A percentile compares a stretch with the other conserved stretches of the same genome.
Evolutionary conservation across 2,113 vertebrate species (phyloP).

Genomic region (Romanogobio albipinnatus): DNA sequence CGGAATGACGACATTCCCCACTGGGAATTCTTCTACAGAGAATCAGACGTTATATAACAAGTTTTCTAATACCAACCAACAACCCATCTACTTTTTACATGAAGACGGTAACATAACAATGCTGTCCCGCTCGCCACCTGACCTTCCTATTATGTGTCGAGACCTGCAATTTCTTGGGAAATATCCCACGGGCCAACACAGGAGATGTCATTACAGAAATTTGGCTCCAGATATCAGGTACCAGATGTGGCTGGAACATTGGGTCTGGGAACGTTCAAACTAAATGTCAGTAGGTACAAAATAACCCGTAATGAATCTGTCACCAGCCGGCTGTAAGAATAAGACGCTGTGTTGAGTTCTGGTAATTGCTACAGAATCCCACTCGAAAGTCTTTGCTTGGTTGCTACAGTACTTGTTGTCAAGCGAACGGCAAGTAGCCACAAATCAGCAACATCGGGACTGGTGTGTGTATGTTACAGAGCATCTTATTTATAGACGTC

Average conservation of each 20-base stretch:
- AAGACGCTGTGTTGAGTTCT: not conserved
- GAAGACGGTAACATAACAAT: not conserved
- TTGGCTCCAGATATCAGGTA: constrained; percentile 9
- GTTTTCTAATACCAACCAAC: constrained; percentile 10
- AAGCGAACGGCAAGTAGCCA: not conserved
- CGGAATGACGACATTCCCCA: not conserved
- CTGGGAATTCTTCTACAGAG: not conserved
- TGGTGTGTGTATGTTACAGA: too few relatives aligned
- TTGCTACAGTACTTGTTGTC: too few relatives aligned
- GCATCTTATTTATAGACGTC: too few relatives aligned
- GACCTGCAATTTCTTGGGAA: constrained; percentile 1
- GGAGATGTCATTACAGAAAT: constrained; percentile 19
- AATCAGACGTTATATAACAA: not conserved
- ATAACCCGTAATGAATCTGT: constrained; percentile 22
- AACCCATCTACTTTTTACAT: not conserved
- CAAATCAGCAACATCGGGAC: too few relatives aligned
- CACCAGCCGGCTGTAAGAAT: not conserved
- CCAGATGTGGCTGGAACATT: constrained; percentile 15
- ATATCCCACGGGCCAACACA: not conserved
- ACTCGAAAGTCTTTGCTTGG: not conserved
- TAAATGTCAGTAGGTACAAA: constrained; percentile 35
- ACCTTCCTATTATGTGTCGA: not conserved
- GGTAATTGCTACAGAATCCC: not conserved
- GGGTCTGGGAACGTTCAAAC: not conserved
- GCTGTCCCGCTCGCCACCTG: not conserved